Conservation (phyloP, 2,113 vertebrate species). For the Cranoglanis bouderius region DNA sequence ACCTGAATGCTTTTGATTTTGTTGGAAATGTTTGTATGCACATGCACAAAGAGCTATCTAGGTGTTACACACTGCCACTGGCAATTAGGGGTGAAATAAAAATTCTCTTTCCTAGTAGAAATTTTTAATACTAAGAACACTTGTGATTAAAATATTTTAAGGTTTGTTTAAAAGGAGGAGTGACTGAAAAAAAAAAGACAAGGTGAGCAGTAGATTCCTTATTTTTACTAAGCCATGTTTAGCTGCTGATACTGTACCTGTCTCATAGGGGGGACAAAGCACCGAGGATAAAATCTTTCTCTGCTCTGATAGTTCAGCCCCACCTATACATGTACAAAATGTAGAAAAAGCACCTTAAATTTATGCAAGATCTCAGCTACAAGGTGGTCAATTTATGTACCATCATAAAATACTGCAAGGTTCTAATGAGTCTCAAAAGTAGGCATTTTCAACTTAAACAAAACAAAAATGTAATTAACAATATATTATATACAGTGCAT, state of each 20-base stretch:
- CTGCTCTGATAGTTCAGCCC: constrained; percentile 43
- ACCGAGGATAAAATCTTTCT: constrained; percentile 64
- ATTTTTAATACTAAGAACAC: not conserved
- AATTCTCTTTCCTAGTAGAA: not conserved
- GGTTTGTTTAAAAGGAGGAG: not conserved
- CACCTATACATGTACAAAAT: constrained; percentile 53
- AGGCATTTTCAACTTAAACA: not conserved
- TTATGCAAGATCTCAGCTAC: constrained; percentile 45
- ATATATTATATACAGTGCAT: not conserved
- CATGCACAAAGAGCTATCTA: not conserved
- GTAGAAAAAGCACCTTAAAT: constrained; percentile 2
- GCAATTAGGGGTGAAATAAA: not conserved
- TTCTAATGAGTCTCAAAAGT: not conserved
- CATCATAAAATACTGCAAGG: not conserved
- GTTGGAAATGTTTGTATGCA: not conserved
- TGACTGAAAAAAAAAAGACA: too few species aligned
- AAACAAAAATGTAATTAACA: not conserved
- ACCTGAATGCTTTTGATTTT: not conserved
- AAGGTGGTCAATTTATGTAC: constrained; percentile 42
- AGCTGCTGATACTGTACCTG: constrained; percentile 48
- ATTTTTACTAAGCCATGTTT: not conserved
- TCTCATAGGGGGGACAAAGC: constrained; percentile 70
- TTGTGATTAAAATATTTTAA: not conserved
- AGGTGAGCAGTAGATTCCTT: not conserved
- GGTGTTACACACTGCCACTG: not conserved